Evolutionary conservation across 2,797 vertebrate species (phyloP), one percentile per base, ranked within the genome.

Genomic region (Uromys caudimaculatus): DNA sequence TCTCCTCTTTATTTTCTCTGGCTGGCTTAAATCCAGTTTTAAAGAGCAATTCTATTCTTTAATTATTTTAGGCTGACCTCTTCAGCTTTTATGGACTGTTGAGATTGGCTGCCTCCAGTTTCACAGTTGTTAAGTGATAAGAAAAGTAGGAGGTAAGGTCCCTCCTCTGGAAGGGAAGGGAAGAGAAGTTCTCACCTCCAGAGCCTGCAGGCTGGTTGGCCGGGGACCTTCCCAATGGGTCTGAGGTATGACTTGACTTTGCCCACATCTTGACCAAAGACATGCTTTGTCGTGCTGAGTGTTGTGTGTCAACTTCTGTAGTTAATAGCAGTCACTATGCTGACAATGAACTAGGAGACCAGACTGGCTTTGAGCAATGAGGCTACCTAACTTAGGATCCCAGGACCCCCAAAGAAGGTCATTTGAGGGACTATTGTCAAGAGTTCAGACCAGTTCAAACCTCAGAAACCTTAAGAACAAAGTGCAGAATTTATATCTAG

Each of bases 51-150:
- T 94, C 73, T 92, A 73, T 86, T 90, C 71, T 88, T 87, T 84
- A 93, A 95, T 94, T 84, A 93, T 81, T 96, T 69, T 62, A 64
- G 90, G 73, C 73, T 88, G 67, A 82, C 81, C 84, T 82, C 44
- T 38, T 90, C 16, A 75, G 88, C 77, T 93, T 90, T 83, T 84
- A 90, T 77, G 64, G 56, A 62, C 32, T 76, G 38, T 93, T 14
- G 35, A 89, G 95, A 84, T 71, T 73, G 62, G 24, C n/a, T 50
- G 83, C 52, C 32, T 93, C 67, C 2, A 2, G 14, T 32, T 67
- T 67, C 54, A 84, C 21, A 17, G 69, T 0, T 8, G 78, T 54
- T 73, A 21, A 60, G 58, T 44, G 83, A 82, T 69, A 78, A 91
- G 83, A 76, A 41, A 84, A 35, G 24, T 6, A 47, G 76, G 62